A percentile compares a stretch with the other conserved stretches of the same genome.
Evolutionary conservation across 2,888 invertebrate genomes (phyloP).

Genomic region (Caenorhabditis sp.): DNA sequence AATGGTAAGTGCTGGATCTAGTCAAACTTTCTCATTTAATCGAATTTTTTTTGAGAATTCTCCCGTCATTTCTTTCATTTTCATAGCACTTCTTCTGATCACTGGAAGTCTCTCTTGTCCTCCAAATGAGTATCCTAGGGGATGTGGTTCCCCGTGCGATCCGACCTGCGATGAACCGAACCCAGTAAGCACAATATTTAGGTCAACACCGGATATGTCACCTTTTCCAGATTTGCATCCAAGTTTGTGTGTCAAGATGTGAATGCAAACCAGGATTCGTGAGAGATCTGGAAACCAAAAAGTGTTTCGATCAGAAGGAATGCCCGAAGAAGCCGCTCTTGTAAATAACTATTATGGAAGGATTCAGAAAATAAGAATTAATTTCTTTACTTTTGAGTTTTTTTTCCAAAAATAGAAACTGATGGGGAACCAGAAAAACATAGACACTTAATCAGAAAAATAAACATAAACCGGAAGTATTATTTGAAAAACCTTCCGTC

Average conservation of each 20-base stretch:
- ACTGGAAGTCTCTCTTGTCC: background rate
- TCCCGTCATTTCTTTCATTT: background rate
- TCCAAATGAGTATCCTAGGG: background rate
- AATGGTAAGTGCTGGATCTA: background rate
- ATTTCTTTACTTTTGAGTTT: too few species aligned
- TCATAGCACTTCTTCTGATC: background rate
- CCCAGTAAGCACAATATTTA: background rate
- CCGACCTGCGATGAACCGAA: slow-evolving; percentile 23
- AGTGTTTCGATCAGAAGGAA: slow-evolving; percentile 7
- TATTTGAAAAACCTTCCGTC: background rate
- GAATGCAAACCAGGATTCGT: slow-evolving; percentile 26
- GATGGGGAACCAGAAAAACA: too few species aligned
- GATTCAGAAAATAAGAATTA: too few species aligned
- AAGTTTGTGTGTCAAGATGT: slow-evolving; percentile 13
- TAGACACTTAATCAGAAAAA: too few species aligned
- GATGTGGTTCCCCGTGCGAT: slow-evolving; percentile 14
- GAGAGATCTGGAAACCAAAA: slow-evolving; percentile 7
- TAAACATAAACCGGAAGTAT: too few species aligned
- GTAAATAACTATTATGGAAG: too few species aligned
- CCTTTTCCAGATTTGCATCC: slow-evolving; percentile 2
- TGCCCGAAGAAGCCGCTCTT: slow-evolving; percentile 3
- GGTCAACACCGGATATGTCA: background rate
- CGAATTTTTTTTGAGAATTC: background rate
- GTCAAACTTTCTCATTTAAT: too few species aligned
- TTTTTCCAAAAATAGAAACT: too few species aligned